phyloP scores from a whole-genome alignment of 2,888 invertebrate genomes.

The Caenorhabditis sp. region DNA sequence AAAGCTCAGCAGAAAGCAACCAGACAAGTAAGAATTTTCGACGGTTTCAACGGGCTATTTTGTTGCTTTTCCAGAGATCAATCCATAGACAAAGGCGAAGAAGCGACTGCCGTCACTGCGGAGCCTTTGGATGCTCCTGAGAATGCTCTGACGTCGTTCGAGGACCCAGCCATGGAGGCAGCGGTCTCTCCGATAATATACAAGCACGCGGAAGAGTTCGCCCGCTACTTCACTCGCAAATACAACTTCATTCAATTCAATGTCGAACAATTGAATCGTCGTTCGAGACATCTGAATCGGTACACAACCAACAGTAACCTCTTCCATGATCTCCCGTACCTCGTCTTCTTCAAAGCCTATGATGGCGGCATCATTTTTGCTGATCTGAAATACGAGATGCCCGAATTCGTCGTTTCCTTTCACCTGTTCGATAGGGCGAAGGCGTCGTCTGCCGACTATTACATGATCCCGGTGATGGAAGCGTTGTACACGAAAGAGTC shows the following conservation, averaged over 20 bases:
- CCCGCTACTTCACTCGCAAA: conserved; percentile 25
- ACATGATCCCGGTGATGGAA: conserved; percentile 47
- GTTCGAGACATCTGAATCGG: conserved; percentile 39
- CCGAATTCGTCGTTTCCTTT: conserved; percentile 38
- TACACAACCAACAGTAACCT: conserved; percentile 20
- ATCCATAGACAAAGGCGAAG: conserved; percentile 13
- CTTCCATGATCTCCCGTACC: conserved; percentile 29
- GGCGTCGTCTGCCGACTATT: conserved; percentile 41
- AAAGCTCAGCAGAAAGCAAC: conserved; percentile 14
- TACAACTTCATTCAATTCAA: conserved; percentile 27
- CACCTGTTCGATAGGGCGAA: conserved; percentile 48
- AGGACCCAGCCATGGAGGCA: background rate
- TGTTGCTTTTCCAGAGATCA: conserved; percentile 15
- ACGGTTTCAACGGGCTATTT: background rate
- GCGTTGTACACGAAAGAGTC: conserved; percentile 45
- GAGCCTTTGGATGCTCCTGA: background rate
- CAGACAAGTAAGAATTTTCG: conserved; percentile 2
- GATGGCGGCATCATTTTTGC: conserved; percentile 49
- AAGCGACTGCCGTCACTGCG: background rate
- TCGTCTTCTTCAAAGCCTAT: conserved; percentile 41
- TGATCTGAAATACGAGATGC: conserved; percentile 35
- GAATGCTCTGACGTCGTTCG: background rate
- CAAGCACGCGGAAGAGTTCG: conserved; percentile 44
- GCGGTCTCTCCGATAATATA: conserved; percentile 29
- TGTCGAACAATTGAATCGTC: conserved; percentile 23